Conservation (phyloP, 2,113 vertebrate species). For the Cinclus mexicanus region DNA sequence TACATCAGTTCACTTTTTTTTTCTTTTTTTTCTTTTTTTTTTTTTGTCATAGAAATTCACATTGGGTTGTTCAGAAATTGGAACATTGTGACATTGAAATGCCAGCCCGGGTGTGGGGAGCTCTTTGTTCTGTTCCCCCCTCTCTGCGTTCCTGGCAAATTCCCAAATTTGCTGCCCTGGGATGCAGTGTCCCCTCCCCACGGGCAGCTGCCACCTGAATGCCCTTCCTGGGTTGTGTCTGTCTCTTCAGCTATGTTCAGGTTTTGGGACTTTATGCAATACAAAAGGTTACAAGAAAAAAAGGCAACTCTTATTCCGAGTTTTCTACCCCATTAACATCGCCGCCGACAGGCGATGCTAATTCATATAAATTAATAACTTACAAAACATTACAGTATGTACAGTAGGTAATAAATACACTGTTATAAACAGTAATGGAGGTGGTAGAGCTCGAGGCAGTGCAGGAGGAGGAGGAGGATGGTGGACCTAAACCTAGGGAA, state of each 20-base stretch:
- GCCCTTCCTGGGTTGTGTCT: slow-evolving; percentile 69
- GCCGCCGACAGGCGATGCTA: slow-evolving; percentile 91
- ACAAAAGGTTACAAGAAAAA: slow-evolving; percentile 79
- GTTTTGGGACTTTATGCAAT: slow-evolving; percentile 75
- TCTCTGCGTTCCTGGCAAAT: neutral
- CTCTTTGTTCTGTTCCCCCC: neutral
- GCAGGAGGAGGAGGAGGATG: slow-evolving; percentile 78
- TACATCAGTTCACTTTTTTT: slow-evolving; percentile 85
- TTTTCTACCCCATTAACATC: slow-evolving; percentile 90
- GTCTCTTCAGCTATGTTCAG: slow-evolving; percentile 78
- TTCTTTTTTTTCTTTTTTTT: neutral
- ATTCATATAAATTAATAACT: slow-evolving; percentile 99
- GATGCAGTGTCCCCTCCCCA: neutral
- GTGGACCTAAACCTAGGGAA: slow-evolving; percentile 63
- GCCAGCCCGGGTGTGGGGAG: neutral
- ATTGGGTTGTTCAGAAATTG: slow-evolving; percentile 77
- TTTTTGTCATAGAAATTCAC: slow-evolving; percentile 79
- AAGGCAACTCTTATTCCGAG: slow-evolving; percentile 90
- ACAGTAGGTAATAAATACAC: slow-evolving; percentile 99
- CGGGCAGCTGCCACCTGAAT: neutral
- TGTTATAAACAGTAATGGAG: slow-evolving; percentile 98
- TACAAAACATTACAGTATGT: slow-evolving; percentile 98
- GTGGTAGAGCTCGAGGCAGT: slow-evolving; percentile 89
- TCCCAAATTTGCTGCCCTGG: neutral
- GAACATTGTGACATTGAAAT: slow-evolving; percentile 75